Percentiles rank a stretch among this genome's conserved stretches.
Conservation (phyloP, 2,888 invertebrate genomes). For the Cynaeus angustus region DNA sequence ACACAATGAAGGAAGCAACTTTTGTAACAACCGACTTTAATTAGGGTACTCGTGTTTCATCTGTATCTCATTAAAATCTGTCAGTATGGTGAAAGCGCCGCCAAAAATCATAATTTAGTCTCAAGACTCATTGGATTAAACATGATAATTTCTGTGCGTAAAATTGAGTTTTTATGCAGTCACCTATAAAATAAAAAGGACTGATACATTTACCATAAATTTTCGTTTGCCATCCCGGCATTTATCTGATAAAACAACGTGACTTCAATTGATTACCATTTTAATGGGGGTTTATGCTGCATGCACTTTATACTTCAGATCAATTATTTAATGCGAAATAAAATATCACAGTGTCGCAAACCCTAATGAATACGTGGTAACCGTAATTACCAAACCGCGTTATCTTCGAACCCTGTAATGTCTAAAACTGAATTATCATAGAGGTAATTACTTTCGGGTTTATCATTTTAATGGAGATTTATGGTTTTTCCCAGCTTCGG, state of each 20-base stretch:
- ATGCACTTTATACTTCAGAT: constrained; percentile 1
- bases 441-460: constrained; percentile 9
- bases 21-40: neutral
- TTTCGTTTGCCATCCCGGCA: neutral
- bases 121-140: neutral
- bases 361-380: neutral
- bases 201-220: neutral
- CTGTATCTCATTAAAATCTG: neutral
- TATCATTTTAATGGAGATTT: constrained; percentile 24
- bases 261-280: constrained; percentile 17
- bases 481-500: neutral
- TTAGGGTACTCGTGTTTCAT: neutral
- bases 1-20: too few species aligned
- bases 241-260: constrained; percentile 9
- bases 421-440: neutral
- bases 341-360: constrained; percentile 1
- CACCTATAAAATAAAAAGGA: neutral
- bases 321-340: constrained; percentile 12
- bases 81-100: constrained; percentile 8
- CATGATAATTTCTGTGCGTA: neutral
- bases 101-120: neutral
- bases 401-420: constrained; percentile 1
- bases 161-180: neutral
- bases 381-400: constrained; percentile 2
- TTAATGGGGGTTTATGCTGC: neutral